Evolutionary conservation across 2,888 invertebrate genomes (phyloP), one percentile per base, ranked within the genome.

Genomic region (Nomada hirtipes): DNA sequence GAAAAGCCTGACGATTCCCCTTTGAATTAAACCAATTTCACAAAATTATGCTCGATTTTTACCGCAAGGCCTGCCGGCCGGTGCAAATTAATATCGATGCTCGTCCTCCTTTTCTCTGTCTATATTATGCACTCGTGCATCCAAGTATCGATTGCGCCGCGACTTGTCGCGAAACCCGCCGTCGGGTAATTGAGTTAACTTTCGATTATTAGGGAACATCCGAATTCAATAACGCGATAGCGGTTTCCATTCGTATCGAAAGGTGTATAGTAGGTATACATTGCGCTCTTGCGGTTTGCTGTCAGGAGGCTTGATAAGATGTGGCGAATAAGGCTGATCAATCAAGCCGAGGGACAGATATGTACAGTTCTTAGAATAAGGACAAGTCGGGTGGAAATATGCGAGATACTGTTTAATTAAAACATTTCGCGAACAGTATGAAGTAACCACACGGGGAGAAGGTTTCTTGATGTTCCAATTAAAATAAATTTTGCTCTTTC

Each of bases 41-140:
- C 57, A 61, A 79, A 83, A 76, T 55, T 61, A 59, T 70, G 61
- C 67, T 57, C 44, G 71, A 86, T 79, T 86, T 85, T 65, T 68
- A 60, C 44, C 60, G 20, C 20, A 50, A 11, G 44, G 3, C n/a
- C 18, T 23, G n/a, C 52, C 7, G 15, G 26, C 53, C 26, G 29
- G n/a, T 20, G 42, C 65, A 67, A 71, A 70, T 75, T 67, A 65
- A 75, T 76, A 72, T 69, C 57, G 64, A 44, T 36, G 59, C 26
- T 44, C 9, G 7, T 4, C 4, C 23, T 42, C 55, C 13, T 13
- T 60, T 23, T 26, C 23, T 11, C 36, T 23, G 15, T 18, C 18
- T 55, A 1, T 65, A 1, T 47, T 47, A 13, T 57, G 23, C 57
- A 23, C 57, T 57, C 57, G 57, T 4, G 1, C 11, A 15, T 13